A percentile compares a stretch with the other conserved stretches of the same genome.
phyloP scores from a whole-genome alignment of 2,113 vertebrate genomes.

The Cairina moschata region DNA sequence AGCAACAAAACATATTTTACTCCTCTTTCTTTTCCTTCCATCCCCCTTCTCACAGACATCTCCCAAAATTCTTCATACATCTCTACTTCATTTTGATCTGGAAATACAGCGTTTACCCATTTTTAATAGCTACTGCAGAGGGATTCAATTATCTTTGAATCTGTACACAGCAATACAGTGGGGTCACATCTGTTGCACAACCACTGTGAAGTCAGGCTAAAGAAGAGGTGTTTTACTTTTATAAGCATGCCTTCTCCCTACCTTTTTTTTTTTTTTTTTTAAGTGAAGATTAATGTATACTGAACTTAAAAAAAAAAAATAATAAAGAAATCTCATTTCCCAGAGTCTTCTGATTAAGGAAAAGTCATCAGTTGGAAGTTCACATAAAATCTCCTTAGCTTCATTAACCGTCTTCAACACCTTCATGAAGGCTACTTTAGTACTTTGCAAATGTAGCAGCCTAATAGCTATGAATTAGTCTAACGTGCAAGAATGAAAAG shows the following conservation, averaged over 20 bases:
- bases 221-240: slow-evolving; percentile 18
- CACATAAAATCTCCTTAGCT: neutral
- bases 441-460: neutral
- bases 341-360: neutral
- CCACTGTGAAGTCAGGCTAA: slow-evolving; percentile 23
- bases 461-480: neutral
- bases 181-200: slow-evolving; percentile 53
- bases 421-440: neutral
- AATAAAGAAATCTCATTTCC: neutral
- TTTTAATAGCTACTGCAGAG: slow-evolving; percentile 36
- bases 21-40: neutral
- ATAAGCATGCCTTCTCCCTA: neutral
- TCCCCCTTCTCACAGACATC: neutral
- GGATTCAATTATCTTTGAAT: slow-evolving; percentile 53
- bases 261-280: neutral
- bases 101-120: slow-evolving; percentile 3
- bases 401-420: neutral
- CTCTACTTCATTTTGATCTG: neutral
- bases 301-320: neutral
- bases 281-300: neutral
- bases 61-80: neutral
- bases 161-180: neutral
- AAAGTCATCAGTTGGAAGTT: neutral
- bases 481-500: neutral
- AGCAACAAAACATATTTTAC: neutral